These are phyloP conservation scores for Anneissia japonica DNA, from an alignment of 35 echinoderm and acorn worm genomes.

Conservation along the genomic window DNA sequence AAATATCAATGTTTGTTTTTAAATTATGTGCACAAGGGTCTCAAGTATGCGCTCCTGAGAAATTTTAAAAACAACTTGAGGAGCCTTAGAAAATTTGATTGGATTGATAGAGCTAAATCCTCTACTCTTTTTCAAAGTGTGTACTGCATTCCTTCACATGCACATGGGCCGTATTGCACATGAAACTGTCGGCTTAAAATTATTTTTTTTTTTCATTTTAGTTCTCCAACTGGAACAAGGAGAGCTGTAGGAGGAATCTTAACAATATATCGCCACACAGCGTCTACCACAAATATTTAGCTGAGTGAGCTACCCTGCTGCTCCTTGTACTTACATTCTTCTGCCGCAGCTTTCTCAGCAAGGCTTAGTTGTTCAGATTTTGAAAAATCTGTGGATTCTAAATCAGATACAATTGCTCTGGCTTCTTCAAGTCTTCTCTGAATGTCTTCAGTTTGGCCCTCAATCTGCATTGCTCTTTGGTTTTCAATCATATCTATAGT, in stretches of 20 bases:
- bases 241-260: neutral
- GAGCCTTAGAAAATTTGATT: no score
- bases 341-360: neutral
- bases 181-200: no score
- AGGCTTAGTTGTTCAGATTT: neutral
- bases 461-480: constrained; percentile 9
- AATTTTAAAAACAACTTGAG: no score
- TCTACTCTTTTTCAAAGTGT: no score
- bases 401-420: neutral
- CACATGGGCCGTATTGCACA: no score
- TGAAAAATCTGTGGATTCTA: neutral
- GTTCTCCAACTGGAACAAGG: no score
- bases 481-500: neutral
- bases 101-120: no score
- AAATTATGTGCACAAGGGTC: no score
- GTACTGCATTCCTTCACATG: no score
- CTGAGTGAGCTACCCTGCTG: neutral
- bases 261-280: neutral
- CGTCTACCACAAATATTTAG: neutral
- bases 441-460: neutral
- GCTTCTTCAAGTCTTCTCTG: neutral
- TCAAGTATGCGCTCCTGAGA: no score
- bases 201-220: no score
- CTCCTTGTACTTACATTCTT: neutral
- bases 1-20: no score